These are phyloP conservation scores for Notothenia rossii DNA, from an alignment of 2,113 vertebrate genomes.

Conservation along the genomic window DNA sequence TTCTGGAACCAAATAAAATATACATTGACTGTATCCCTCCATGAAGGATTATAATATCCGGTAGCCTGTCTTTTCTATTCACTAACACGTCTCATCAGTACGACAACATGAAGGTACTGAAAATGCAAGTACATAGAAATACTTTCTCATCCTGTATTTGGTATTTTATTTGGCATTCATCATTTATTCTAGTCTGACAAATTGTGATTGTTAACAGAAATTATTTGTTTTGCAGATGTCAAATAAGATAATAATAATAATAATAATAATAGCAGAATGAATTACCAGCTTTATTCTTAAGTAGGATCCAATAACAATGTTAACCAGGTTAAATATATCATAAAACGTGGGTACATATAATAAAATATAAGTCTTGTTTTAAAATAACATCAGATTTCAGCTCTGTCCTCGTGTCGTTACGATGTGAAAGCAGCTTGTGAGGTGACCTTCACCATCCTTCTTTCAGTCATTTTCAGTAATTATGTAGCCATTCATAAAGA, in stretches of 20 bases:
- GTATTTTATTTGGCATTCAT: not conserved
- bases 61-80: not conserved
- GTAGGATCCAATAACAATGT: not conserved
- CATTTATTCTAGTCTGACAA: too few relatives aligned
- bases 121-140: not conserved
- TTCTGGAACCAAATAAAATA: not conserved
- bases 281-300: not conserved
- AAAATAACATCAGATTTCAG: constrained; percentile 12
- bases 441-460: not conserved
- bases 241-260: too few relatives aligned
- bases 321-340: too few relatives aligned
- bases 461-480: not conserved
- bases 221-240: too few relatives aligned
- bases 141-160: not conserved
- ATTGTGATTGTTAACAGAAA: not conserved
- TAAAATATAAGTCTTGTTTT: not conserved
- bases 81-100: too few relatives aligned
- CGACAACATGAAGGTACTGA: not conserved
- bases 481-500: not conserved
- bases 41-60: not conserved
- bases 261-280: not conserved
- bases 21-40: not conserved
- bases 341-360: not conserved
- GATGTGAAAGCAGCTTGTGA: not conserved
- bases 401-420: not conserved